A percentile compares a stretch with the other conserved stretches of the same genome.
phyloP scores from a whole-genome alignment of 2,113 vertebrate genomes.

The Pseudorectes ferrugineus region DNA sequence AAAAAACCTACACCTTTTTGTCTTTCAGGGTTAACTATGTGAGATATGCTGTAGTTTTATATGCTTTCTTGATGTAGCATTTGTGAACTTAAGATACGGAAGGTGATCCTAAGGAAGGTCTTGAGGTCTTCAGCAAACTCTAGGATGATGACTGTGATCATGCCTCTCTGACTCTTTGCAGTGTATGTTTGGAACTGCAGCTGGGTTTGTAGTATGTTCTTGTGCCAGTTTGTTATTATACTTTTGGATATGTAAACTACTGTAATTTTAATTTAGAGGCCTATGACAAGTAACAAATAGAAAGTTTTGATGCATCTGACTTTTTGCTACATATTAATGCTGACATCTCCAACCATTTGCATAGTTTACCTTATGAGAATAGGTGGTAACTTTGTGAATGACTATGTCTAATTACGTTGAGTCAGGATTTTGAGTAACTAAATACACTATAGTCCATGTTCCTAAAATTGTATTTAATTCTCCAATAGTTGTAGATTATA shows the following conservation, averaged over 20 bases:
- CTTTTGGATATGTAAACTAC: not conserved
- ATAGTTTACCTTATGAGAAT: not conserved
- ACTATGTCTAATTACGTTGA: not conserved
- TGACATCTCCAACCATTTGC: not conserved
- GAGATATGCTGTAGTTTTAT: not conserved
- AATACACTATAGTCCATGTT: not conserved
- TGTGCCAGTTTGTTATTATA: not conserved
- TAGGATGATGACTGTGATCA: not conserved
- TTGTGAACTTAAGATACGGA: not conserved
- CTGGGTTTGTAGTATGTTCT: not conserved
- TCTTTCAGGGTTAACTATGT: not conserved
- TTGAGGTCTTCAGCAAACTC: not conserved
- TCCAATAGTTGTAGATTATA: not conserved
- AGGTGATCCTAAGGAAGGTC: not conserved
- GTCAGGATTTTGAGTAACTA: not conserved
- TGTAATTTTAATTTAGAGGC: not conserved
- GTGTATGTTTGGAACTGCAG: not conserved
- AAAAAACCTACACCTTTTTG: rapidly evolving
- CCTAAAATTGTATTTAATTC: not conserved
- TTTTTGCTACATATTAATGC: not conserved
- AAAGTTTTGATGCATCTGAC: not conserved
- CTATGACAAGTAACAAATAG: not conserved
- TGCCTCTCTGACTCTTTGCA: not conserved
- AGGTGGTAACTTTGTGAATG: not conserved
- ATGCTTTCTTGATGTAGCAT: not conserved